These are phyloP conservation scores for Drosophila prosaltans DNA, from an alignment of 1,140 invertebrate species.

Conservation along the genomic window DNA sequence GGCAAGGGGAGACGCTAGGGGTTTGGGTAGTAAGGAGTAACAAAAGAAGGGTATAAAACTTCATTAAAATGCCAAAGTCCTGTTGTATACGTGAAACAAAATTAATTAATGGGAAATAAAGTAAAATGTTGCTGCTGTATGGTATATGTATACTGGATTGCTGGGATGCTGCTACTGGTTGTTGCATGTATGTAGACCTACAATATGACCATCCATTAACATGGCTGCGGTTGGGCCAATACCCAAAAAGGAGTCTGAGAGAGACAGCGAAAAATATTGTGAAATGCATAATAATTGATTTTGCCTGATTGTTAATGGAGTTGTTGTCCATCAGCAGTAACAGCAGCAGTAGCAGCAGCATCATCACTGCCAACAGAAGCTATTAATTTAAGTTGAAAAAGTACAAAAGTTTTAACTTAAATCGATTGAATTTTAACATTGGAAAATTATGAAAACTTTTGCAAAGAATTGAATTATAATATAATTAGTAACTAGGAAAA, in stretches of 20 bases:
- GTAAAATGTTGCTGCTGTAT: slow-evolving; percentile 24
- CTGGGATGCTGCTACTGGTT: slow-evolving; percentile 1
- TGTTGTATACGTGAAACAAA: slow-evolving; percentile 45
- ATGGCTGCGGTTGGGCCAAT: slow-evolving; percentile 34
- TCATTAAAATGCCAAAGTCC: slow-evolving; percentile 53
- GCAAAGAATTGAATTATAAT: background rate
- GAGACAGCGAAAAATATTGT: slow-evolving; percentile 20
- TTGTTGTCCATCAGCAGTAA: slow-evolving; percentile 37
- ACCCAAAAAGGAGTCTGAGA: slow-evolving; percentile 33
- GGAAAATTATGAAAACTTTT: background rate
- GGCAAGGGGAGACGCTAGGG: background rate
- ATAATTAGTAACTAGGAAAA: too few relatives aligned
- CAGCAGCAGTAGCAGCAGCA: background rate
- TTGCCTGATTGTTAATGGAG: slow-evolving; percentile 63
- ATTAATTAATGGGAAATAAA: slow-evolving; percentile 49
- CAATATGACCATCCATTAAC: slow-evolving; percentile 34
- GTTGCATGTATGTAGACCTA: slow-evolving; percentile 3
- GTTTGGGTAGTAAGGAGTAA: background rate
- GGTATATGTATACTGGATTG: background rate
- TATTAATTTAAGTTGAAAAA: slow-evolving; percentile 13
- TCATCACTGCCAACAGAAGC: background rate
- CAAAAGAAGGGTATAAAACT: slow-evolving; percentile 42
- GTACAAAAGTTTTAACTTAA: background rate
- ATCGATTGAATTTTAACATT: background rate
- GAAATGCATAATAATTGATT: slow-evolving; percentile 60